These are phyloP conservation scores for Terrapene triunguis DNA, from an alignment of 2,113 vertebrate species.

Conservation along the genomic window DNA sequence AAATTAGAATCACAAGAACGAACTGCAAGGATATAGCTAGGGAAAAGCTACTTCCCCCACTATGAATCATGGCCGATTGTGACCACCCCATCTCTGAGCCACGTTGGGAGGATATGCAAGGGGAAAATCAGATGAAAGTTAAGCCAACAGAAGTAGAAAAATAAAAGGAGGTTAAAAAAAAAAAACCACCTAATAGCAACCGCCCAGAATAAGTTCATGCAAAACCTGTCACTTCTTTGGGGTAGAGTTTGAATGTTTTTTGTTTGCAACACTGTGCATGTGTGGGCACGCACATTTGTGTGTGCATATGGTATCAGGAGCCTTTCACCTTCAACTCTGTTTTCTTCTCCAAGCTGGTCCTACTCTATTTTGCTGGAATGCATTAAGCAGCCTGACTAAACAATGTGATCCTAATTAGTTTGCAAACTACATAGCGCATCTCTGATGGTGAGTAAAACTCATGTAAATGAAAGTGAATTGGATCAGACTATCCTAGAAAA, in stretches of 20 bases:
- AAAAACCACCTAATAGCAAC: accelerated
- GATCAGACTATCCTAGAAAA: constrained; percentile 13
- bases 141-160: background rate
- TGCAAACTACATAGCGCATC: constrained; percentile 25
- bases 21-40: background rate
- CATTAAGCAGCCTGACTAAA: constrained; percentile 22
- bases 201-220: background rate
- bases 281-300: background rate
- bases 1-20: background rate
- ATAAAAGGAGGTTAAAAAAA: background rate
- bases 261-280: accelerated
- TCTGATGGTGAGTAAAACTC: constrained; percentile 14
- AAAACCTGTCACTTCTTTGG: background rate
- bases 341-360: constrained; percentile 5
- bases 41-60: background rate
- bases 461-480: background rate
- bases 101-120: background rate
- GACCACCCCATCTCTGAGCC: background rate
- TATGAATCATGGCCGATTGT: accelerated
- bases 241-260: background rate
- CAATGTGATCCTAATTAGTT: constrained; percentile 23
- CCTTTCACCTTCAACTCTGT: background rate
- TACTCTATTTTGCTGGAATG: background rate
- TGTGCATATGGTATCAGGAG: background rate
- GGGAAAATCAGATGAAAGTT: background rate